Conservation (phyloP, 2,113 vertebrate species). For the Recurvirostra avosetta region DNA sequence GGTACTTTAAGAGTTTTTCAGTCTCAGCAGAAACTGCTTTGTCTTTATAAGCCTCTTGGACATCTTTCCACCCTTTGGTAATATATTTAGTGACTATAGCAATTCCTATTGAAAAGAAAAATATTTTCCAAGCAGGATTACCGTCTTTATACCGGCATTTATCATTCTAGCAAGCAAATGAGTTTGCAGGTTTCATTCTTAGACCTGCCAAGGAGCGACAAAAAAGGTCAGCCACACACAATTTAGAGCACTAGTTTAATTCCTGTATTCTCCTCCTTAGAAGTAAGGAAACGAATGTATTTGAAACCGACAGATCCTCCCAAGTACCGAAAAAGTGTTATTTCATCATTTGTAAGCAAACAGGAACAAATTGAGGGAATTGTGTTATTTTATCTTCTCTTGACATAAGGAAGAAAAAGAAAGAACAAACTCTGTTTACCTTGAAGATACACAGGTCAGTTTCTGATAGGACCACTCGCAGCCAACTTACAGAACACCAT, state of each 20-base stretch:
- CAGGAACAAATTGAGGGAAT: neutral
- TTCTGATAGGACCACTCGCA: accelerated
- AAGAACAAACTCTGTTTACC: neutral
- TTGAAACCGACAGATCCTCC: neutral
- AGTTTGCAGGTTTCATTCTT: neutral
- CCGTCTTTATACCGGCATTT: neutral
- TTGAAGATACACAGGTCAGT: neutral
- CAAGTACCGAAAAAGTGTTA: neutral
- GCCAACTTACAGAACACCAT: neutral
- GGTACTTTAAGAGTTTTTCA: slow-evolving; percentile 83
- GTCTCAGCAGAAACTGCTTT: slow-evolving; percentile 84
- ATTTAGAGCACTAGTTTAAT: neutral
- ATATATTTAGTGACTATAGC: slow-evolving; percentile 90
- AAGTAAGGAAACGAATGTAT: neutral
- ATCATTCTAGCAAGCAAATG: neutral
- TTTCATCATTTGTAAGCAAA: neutral
- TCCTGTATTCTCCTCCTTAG: neutral
- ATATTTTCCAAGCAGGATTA: slow-evolving; percentile 21
- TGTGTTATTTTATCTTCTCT: neutral
- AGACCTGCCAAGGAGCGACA: neutral
- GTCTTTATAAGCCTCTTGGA: slow-evolving; percentile 82
- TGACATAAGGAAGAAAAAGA: neutral
- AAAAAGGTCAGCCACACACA: neutral
- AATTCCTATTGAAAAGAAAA: slow-evolving; percentile 77
- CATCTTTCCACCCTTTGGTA: slow-evolving; percentile 94